Evolutionary conservation across 1,140 invertebrate genomes (phyloP).

Genomic region (Drosophila burlai): DNA sequence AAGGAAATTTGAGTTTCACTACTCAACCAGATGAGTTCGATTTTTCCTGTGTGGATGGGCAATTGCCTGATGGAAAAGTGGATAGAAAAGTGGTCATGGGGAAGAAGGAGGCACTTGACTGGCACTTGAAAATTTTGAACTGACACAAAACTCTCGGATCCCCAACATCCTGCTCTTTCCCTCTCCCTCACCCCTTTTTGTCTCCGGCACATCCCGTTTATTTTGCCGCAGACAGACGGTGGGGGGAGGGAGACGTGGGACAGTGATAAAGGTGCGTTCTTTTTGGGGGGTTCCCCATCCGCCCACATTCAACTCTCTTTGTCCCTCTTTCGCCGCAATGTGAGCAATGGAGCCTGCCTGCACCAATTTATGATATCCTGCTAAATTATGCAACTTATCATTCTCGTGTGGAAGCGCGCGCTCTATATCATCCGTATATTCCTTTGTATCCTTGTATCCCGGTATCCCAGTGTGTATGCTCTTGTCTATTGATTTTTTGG

Average conservation of each 20-base stretch:
- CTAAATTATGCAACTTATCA: conserved; percentile 81
- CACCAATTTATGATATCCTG: conserved; percentile 74
- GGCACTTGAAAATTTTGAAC: conserved; percentile 35
- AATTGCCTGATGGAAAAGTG: not conserved
- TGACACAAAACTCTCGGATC: conserved; percentile 19
- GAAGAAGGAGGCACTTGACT: conserved; percentile 19
- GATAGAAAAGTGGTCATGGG: conserved; percentile 12
- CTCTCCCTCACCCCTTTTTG: not conserved
- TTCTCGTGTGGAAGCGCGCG: conserved; percentile 31
- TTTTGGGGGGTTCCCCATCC: conserved; percentile 23
- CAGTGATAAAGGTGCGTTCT: conserved; percentile 1
- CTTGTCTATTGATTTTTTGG: conserved; percentile 65
- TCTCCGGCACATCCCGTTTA: conserved; percentile 7
- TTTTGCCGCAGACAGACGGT: conserved; percentile 10
- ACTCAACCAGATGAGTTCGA: not conserved
- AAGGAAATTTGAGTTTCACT: not conserved
- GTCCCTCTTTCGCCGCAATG: not conserved
- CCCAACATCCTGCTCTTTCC: conserved; percentile 5
- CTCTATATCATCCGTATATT: conserved; percentile 18
- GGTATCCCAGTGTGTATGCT: conserved; percentile 38
- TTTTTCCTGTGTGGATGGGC: conserved; percentile 8
- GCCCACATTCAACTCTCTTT: not conserved
- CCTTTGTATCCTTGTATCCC: conserved; percentile 6
- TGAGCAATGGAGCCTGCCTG: conserved; percentile 20
- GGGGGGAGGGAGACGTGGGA: not conserved